These are phyloP conservation scores for Neoscelio sp. DNA, from an alignment of 2,888 invertebrate genomes.

Conservation along the genomic window DNA sequence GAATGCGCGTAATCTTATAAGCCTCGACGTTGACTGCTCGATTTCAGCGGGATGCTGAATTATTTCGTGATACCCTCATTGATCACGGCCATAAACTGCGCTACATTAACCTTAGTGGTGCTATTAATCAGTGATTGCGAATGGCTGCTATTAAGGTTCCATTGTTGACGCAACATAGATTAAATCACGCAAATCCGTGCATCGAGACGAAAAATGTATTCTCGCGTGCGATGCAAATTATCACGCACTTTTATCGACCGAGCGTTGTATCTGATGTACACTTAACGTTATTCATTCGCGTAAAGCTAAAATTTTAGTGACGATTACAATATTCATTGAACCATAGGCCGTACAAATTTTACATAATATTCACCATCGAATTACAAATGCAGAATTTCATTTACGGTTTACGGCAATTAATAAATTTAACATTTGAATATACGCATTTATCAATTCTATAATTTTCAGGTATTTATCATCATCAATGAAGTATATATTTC, in stretches of 20 bases:
- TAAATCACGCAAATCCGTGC: constrained; percentile 44
- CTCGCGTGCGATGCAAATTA: constrained; percentile 29
- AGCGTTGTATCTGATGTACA: background rate
- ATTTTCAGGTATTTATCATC: no score
- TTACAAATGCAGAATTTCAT: no score
- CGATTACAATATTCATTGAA: constrained; percentile 12
- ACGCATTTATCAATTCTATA: no score
- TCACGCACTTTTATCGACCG: constrained; percentile 27
- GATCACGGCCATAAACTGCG: constrained; percentile 59
- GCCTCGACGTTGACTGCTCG: constrained; percentile 41
- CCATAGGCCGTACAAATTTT: no score
- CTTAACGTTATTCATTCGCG: constrained; percentile 12
- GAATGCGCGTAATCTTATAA: constrained; percentile 41
- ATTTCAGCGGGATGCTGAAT: constrained; percentile 50
- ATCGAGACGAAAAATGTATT: constrained; percentile 27
- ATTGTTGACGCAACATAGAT: constrained; percentile 64
- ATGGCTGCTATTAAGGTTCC: constrained; percentile 60
- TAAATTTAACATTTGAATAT: no score
- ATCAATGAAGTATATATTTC: no score
- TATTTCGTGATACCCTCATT: constrained; percentile 56
- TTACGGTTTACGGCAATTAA: no score
- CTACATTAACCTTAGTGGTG: constrained; percentile 60
- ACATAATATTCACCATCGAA: no score
- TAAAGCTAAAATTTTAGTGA: background rate
- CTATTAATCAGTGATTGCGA: constrained; percentile 55